Base-by-base conservation (phyloP, 2,113 vertebrate genomes). In the Nycticorax nycticorax region DNA sequence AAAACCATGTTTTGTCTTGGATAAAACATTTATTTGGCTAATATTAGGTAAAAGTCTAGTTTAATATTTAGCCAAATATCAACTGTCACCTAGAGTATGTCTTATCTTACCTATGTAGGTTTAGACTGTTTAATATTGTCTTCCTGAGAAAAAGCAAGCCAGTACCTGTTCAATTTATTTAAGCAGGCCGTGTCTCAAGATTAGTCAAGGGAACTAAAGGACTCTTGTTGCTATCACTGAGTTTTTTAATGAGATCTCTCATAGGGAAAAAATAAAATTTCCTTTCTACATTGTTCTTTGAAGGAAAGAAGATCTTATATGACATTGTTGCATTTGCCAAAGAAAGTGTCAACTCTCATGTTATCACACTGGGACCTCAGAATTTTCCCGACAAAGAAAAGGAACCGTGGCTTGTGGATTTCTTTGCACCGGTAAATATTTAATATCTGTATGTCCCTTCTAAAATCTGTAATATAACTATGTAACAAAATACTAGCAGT, bases 361-460 rank as follows among this genome's bases (percentile, higher is more conserved):
- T 99, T 91, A 98, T 99, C 67, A 99, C 99, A 3, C 98, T 99
- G 89, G 97, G 98, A 83, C 99, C 99, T 14, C 98, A 99, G 66
- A 99, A 99, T 98, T 99, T 99, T 97, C 99, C 99, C 68, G 98
- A 98, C n/a, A 98, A 98, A 89, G 98, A 98, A 26, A 99, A 99
- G 93, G 99, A 99, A 76, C 99, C 99, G 0, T 99, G 99, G 99
- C 98, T 99, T 81, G 99, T 99, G 52, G 99, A 99, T 97, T 99
- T 99, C 98, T 99, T 99, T 86, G 99, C 99, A 73, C 99, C 99
- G 91, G 99, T 99, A 97, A 98, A 98, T 98, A 88, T 53, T 83
- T 47, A 92, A 23, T 81, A 62, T 24, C 23, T 66, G 2, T 17
- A 14, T 84, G 62, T 50, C 52, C 43, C 64, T 78, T 30, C 37